Percentiles rank a stretch among this genome's conserved stretches.
Conservation (phyloP, 2,888 invertebrate species). For the Aphodius sticticus region DNA sequence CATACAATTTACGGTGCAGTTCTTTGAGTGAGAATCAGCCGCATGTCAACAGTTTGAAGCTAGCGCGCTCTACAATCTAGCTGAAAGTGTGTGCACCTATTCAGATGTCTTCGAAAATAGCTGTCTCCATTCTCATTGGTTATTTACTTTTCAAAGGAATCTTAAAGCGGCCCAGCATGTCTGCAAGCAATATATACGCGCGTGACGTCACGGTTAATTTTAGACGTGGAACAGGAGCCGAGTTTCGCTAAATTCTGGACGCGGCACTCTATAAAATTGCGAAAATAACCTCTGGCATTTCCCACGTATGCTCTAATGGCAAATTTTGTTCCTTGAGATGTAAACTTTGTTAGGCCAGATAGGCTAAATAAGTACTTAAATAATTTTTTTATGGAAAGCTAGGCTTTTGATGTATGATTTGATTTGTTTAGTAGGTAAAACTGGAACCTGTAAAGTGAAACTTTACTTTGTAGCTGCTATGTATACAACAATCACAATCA, state of each 20-base stretch:
- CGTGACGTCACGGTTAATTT: not conserved
- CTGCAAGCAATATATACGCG: not conserved
- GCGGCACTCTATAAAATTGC: not conserved
- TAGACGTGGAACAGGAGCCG: conserved; percentile 4
- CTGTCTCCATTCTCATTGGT: conserved; percentile 4
- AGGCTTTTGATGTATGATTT: no score
- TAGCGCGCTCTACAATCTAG: not conserved
- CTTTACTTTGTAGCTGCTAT: no score
- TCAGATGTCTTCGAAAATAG: conserved; percentile 4
- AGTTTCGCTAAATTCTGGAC: not conserved
- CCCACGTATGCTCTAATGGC: not conserved
- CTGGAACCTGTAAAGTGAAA: no score
- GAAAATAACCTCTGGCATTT: not conserved
- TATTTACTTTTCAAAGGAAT: not conserved
- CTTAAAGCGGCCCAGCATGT: not conserved
- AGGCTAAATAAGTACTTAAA: no score
- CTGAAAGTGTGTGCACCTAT: not conserved
- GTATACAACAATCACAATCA: no score
- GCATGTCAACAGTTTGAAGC: not conserved
- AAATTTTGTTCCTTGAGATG: not conserved
- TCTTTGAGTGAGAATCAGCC: no score
- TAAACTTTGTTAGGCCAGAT: no score
- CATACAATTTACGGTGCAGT: no score
- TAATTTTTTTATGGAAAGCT: no score
- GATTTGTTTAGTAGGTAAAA: no score